phyloP scores from a whole-genome alignment of 2,113 vertebrate genomes.

The Elanoides forficatus region DNA sequence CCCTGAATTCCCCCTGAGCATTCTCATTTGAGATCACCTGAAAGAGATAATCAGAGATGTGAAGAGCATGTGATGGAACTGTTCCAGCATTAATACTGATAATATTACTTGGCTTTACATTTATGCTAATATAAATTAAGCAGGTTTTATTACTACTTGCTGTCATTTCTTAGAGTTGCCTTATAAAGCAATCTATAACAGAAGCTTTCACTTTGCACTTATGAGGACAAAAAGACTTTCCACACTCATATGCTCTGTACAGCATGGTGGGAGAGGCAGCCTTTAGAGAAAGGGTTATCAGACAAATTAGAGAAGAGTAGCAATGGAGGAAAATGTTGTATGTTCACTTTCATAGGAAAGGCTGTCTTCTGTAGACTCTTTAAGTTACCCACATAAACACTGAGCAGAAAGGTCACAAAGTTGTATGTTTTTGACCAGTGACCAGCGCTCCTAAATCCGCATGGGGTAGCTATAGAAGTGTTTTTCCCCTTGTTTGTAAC shows the following conservation, averaged over 20 bases:
- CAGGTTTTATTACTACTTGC: background rate
- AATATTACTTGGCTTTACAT: background rate
- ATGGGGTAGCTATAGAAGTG: background rate
- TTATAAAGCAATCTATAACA: background rate
- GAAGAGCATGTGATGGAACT: background rate
- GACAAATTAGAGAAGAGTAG: background rate
- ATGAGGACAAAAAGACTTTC: background rate
- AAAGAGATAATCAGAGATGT: constrained; percentile 33
- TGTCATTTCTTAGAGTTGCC: background rate
- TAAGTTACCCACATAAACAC: background rate
- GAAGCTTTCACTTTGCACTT: background rate
- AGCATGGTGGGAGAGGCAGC: background rate
- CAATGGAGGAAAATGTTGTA: background rate
- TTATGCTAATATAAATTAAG: constrained; percentile 31
- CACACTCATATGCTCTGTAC: background rate
- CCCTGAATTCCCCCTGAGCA: constrained; percentile 27
- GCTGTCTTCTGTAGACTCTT: background rate
- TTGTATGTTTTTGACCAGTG: background rate
- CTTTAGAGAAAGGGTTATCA: background rate
- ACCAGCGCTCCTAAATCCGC: background rate
- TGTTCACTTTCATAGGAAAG: background rate
- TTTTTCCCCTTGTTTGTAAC: background rate
- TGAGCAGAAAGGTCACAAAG: background rate
- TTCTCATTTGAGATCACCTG: constrained; percentile 29
- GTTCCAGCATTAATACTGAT: constrained; percentile 21